Base-by-base conservation (phyloP, 2,797 vertebrate genomes). In the Dicrostonyx torquatus region DNA sequence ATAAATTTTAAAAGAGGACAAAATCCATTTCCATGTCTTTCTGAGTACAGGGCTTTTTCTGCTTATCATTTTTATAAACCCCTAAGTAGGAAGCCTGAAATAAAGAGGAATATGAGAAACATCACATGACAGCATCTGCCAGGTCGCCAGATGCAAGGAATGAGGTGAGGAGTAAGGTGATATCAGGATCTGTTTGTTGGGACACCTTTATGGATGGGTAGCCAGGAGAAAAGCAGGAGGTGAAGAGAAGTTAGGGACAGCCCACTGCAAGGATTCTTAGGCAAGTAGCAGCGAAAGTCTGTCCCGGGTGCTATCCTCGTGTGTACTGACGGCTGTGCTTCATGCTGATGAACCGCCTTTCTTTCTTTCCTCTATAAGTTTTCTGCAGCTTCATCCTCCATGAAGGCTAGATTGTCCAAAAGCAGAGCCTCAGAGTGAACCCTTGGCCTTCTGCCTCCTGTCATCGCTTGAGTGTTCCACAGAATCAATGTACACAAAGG, bases 21-120 rank as follows among this genome's bases (percentile, higher is more conserved):
- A 40, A 85, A 92, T 26, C 64, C 50, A 84, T 72, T 40, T 48
- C 24, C n/a, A 50, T 29, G 77, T 86, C 73, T 53, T 58, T 91
- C 53, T 55, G 37, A 87, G 89, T 17, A 75, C 62, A 78, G 24
- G 64, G 43, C 50, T 72, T 43, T n/a, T 87, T 75, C 84, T 94
- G 83, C 24, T 14, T 48, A 40, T 70, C 80, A 83, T 92, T 94
- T 53, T 92, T n/a, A 82, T 80, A 66, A 90, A 90, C 66, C 73
- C 53, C 73, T 86, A 77, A 85, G 89, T 89, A 77, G 45, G 68
- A 82, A 85, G 60, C 55, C 66, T 37, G 53, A 95, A 92, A 82
- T 92, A 92, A 78, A 78, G 68, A 26, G 18, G 45, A 60, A 22
- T 72, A 90, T 22, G 72, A 85, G 72, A 80, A 86, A 5, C 72